These are phyloP conservation scores for Cephalopterus ornatus DNA, from an alignment of 2,113 vertebrate species.

Conservation along the genomic window DNA sequence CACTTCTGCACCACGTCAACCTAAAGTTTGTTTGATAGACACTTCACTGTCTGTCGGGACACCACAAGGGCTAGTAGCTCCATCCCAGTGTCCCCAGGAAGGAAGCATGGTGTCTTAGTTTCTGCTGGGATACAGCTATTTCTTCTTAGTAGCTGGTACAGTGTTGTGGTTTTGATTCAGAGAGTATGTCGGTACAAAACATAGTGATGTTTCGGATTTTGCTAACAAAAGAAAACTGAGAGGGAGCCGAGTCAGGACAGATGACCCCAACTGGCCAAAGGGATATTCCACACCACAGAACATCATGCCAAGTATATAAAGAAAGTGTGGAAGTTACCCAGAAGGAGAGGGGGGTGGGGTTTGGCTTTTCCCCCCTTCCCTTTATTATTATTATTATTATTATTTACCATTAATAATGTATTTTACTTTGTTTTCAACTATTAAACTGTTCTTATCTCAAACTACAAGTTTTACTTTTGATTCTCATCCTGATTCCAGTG, in stretches of 20 bases:
- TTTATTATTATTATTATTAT: neutral
- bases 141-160: neutral
- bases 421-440: neutral
- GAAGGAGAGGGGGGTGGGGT: neutral
- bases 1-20: too few relatives aligned
- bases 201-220: neutral
- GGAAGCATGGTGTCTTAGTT: neutral
- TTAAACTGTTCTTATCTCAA: neutral
- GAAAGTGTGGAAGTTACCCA: neutral
- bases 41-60: neutral
- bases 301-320: neutral
- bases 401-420: neutral
- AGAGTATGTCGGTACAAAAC: neutral
- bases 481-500: neutral
- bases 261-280: neutral
- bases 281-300: neutral
- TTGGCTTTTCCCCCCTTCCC: too few relatives aligned
- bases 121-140: neutral
- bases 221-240: neutral
- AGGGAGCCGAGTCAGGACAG: neutral
- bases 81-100: neutral
- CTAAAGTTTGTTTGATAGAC: neutral
- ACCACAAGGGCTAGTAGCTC: neutral
- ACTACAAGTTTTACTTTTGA: neutral
- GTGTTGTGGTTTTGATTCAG: neutral